Conservation (phyloP, 2,888 invertebrate genomes). For the Chrysotoxum bicinctum region DNA sequence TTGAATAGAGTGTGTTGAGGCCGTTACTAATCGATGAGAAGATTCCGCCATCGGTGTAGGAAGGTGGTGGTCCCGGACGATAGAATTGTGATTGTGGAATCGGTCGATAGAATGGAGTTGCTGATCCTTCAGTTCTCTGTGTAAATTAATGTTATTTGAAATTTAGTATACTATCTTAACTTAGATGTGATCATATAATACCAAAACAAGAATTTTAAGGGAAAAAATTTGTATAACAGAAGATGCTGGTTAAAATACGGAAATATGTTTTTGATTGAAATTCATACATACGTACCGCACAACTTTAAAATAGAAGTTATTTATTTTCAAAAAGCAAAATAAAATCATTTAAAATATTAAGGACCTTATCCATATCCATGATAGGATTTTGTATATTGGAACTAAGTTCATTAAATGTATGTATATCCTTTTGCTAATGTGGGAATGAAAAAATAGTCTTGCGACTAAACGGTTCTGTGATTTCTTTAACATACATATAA, state of each 20-base stretch:
- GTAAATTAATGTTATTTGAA: slow-evolving; percentile 71
- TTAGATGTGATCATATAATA: neutral
- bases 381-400: too few relatives aligned
- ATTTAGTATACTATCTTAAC: neutral
- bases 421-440: too few relatives aligned
- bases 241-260: neutral
- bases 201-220: neutral
- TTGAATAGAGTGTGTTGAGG: slow-evolving; percentile 89
- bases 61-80: slow-evolving; percentile 81
- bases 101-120: slow-evolving; percentile 85
- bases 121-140: slow-evolving; percentile 86
- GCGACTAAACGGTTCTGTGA: too few relatives aligned
- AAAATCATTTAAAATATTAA: too few relatives aligned
- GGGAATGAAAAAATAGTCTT: too few relatives aligned
- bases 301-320: neutral
- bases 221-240: neutral
- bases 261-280: neutral
- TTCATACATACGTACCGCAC: neutral
- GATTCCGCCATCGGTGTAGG: slow-evolving; percentile 84
- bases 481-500: too few relatives aligned
- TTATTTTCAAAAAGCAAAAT: too few relatives aligned
- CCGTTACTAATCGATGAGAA: slow-evolving; percentile 90
- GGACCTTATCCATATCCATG: too few relatives aligned
- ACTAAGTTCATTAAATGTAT: too few relatives aligned
- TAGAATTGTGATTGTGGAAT: slow-evolving; percentile 82